These are phyloP conservation scores for Teleiodes luculella DNA, from an alignment of 2,888 invertebrate species.

Conservation along the genomic window DNA sequence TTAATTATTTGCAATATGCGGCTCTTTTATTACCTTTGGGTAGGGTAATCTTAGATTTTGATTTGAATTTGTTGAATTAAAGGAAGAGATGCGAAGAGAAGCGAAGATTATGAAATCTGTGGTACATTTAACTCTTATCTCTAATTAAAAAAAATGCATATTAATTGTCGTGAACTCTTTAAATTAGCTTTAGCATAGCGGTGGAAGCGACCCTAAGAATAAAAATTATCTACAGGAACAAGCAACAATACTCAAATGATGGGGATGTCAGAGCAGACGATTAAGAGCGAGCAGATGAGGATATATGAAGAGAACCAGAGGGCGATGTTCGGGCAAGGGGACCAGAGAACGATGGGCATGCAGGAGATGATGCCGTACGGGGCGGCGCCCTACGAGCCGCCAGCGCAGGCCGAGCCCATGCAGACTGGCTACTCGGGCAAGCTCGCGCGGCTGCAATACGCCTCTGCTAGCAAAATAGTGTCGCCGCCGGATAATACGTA, in stretches of 20 bases:
- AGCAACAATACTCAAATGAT: slow-evolving; percentile 67
- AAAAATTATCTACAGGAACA: slow-evolving; percentile 40
- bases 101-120: background rate
- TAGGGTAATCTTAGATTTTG: too few species aligned
- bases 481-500: slow-evolving; percentile 52
- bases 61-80: too few species aligned
- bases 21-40: too few species aligned
- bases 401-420: slow-evolving; percentile 39
- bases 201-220: too few species aligned
- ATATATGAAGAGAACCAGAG: slow-evolving; percentile 56
- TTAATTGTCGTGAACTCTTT: too few species aligned
- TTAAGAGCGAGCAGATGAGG: slow-evolving; percentile 65
- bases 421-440: slow-evolving; percentile 49
- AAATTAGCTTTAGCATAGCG: too few species aligned
- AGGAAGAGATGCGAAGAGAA: too few species aligned
- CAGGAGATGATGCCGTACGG: slow-evolving; percentile 58
- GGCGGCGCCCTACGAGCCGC: slow-evolving; percentile 38
- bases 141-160: too few species aligned
- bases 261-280: slow-evolving; percentile 52
- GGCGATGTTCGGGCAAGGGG: slow-evolving; percentile 50
- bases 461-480: slow-evolving; percentile 52
- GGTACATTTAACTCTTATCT: too few species aligned
- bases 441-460: slow-evolving; percentile 49
- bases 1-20: too few species aligned
- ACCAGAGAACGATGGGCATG: slow-evolving; percentile 49